Evolutionary conservation across 64 coral and sea anemone genomes (phyloP), one percentile per base, ranked within the genome.

Genomic region (Anthopleura sola): DNA sequence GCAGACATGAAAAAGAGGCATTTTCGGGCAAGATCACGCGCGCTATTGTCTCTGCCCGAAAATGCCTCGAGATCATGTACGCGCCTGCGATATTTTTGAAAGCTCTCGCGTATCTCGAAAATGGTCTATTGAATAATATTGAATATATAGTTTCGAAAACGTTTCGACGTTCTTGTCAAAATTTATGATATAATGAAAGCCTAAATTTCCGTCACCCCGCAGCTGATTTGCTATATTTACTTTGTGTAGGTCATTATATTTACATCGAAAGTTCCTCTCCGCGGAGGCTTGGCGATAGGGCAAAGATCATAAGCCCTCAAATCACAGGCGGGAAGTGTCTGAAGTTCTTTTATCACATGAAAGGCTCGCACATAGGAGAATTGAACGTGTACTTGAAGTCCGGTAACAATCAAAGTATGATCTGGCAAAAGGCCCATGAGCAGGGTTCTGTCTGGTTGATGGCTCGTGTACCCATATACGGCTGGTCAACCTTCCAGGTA

Each of bases 321-420:
- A 54, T 83, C 3, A 87, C 87, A 20, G 87, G 26, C 16, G 89
- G 83, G 16, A 78, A 89, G 6, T 96, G 94, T 68, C 39, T 96
- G 24, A 54, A 86, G 4, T 96, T 96, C 86, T 96, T 82, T 85
- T 92, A 92, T 34, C 94, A 96, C 79, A 96, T 96, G 94, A 92
- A 92, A 14, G 94, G 94, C 2, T 62, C 84, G 37, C 68, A 78
- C 4, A 92, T 82, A 15, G 90, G 94, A 83, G 86, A 86, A 0
- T 83, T 96, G 46, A 92, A 89, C 48, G 94, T 96, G 55, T 90
- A 96, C 37, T 49, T 96, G 5, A 86, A 92, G 18, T 50, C 80
- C 74, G 14, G 39, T 18, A 46, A 68, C 32, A 60, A 46, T 1
- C 36, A 58, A 83, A 76, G 36, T 15, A 78, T 68, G 48, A 54